Evolutionary conservation across 2,113 vertebrate species (phyloP), one percentile per base, ranked within the genome.

Genomic region (Macquaria australasica): DNA sequence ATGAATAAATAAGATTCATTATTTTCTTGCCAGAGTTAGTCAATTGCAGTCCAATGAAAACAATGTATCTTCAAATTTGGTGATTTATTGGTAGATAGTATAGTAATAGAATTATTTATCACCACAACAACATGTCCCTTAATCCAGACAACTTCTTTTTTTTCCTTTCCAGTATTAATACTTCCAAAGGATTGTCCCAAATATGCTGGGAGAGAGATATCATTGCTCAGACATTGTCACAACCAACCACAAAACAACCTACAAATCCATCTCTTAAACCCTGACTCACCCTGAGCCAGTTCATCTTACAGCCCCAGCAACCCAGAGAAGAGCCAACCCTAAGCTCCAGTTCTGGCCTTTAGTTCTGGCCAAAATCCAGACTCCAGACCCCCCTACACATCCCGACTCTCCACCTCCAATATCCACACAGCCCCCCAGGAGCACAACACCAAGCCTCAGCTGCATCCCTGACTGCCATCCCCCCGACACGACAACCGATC

Each of bases 371-470:
- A 79, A 70, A 80, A 71, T 25, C 68, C 76, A 69, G 51, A 63
- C 43, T 28, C 34, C 41, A 15, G 0, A 67, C n/a, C 5, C 21
- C 34, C 14, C 28, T n/a, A 55, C 43, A 55, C 48, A n/a, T 18
- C 53, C 70, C 2, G 2, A 41, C 43, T 60, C 74, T 56, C 64
- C 51, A 41, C 56, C 15, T 77, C 74, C 41, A 74, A 75, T 56
- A 75, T 69, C 80, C 51, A 51, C 43, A 55, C n/a, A 72, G 28
- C 60, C 79, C 64, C 64, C 39, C 28, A 23, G 68, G 39, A 67
- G 39, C 73, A 69, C 50, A 84, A 55, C 77, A 79, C 79, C 63
- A 48, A 79, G 77, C 70, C 83, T 79, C 88, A 87, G 87, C 86
- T 89, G 83, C 64, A 59, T 68, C 68, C 79, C 59, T 69, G 69